Conservation (phyloP, 35 echinoderm and acorn worm species). For the Diadema setosum region DNA sequence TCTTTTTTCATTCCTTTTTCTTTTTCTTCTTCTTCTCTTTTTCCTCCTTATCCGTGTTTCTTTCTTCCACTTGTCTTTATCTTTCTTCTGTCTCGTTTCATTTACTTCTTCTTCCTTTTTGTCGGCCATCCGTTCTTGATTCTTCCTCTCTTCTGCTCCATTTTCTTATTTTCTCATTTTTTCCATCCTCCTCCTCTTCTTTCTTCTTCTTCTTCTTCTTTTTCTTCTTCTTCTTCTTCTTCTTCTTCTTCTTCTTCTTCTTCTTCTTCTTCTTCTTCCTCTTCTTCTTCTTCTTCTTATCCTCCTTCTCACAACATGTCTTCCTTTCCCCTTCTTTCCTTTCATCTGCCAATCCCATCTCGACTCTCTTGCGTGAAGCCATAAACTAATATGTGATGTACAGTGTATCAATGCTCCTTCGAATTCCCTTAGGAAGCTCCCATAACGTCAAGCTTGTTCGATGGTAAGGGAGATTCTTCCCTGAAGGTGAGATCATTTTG, state of each 20-base stretch:
- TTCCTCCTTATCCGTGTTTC: neutral
- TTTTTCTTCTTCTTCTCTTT: neutral
- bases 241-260: neutral
- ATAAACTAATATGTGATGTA: neutral
- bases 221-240: neutral
- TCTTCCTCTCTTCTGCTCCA: neutral
- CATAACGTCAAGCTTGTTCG: neutral
- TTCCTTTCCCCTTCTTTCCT: neutral
- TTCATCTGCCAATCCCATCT: neutral
- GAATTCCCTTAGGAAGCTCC: neutral
- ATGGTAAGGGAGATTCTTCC: neutral
- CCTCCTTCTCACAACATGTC: neutral
- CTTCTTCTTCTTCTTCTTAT: neutral
- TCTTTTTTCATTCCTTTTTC: neutral
- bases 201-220: neutral
- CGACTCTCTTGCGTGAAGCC: neutral
- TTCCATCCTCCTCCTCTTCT: neutral
- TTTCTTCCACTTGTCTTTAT: neutral
- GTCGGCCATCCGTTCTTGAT: too few relatives aligned
- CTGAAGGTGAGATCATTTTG: neutral
- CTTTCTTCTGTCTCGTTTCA: neutral
- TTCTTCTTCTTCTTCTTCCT: neutral
- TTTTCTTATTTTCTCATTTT: neutral
- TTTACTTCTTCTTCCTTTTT: neutral
- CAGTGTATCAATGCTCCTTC: neutral